These are phyloP conservation scores for Sturnus vulgaris DNA, from an alignment of 2,113 vertebrate genomes.

Conservation along the genomic window DNA sequence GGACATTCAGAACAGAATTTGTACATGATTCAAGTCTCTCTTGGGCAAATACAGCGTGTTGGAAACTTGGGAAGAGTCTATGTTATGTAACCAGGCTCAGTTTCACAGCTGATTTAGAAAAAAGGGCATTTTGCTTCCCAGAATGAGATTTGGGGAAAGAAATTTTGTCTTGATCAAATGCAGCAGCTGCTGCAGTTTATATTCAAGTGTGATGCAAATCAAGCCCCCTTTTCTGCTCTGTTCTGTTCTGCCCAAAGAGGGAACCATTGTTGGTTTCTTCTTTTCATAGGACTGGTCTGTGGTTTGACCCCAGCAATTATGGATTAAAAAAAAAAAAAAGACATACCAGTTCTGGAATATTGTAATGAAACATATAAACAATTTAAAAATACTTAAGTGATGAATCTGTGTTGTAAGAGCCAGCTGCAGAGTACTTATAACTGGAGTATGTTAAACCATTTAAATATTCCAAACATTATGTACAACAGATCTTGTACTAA, in stretches of 20 bases:
- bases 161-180: constrained; percentile 35
- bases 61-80: constrained; percentile 9
- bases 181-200: constrained; percentile 34
- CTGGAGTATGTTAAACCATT: constrained; percentile 30
- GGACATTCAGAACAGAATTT: neutral
- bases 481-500: constrained; percentile 41
- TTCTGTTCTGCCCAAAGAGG: neutral
- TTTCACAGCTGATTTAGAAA: constrained; percentile 7
- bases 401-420: constrained; percentile 15
- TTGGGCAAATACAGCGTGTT: neutral
- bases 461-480: constrained; percentile 39
- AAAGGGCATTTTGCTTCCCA: constrained; percentile 38
- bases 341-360: neutral
- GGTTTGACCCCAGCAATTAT: neutral
- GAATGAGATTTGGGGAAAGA: constrained; percentile 14
- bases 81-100: constrained; percentile 21
- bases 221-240: neutral
- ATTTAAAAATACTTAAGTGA: constrained; percentile 32
- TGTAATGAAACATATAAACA: neutral
- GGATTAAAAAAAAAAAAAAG: neutral
- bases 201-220: constrained; percentile 42
- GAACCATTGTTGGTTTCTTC: neutral
- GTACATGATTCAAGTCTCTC: neutral
- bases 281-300: neutral
- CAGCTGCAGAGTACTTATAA: constrained; percentile 36